Base-by-base conservation (phyloP, 2,797 vertebrate genomes). In the Silurus aristotelis region DNA sequence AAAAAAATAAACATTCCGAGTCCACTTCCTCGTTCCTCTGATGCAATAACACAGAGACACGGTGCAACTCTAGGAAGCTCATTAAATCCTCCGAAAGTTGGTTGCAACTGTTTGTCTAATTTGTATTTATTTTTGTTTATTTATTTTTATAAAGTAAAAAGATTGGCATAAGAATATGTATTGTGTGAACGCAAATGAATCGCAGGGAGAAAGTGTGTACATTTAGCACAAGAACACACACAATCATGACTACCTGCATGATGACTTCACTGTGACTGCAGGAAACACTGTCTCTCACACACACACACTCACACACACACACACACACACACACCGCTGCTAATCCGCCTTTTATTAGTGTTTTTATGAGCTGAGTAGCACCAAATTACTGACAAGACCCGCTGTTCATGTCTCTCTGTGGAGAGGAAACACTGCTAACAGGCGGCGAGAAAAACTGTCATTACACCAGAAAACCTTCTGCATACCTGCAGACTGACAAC, bases 301-400 rank as follows among this genome's bases (percentile, higher is more conserved):
- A 52, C 48, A 52, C 6, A 52, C 6, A 52, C 6, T 10, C 6
- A 52, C 48, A 52, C 48, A 52, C 48, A 52, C 48, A 52, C 48
- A 52, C 48, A 52, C 48, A 52, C 48, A 52, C 6, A 52, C 6
- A 52, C 6, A 52, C 6, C 1, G 68, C 27, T 55, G 60, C 80
- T 84, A 81, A 77, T 84, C 78, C 12, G 19, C 43, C 25, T 27
- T 79, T 87, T 87, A 87, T 80, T 85, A 84, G 76, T 38, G 63
- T 27, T 83, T 87, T 88, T 86, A 87, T 77, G 83, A 83, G 75
- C 82, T 80, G 79, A 63, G 75, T 25, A 77, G 80, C 56, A 58
- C 52, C 7, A 48, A 70, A 73, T 73, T 71, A 79, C 79, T 68
- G 82, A 86, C 81, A 72, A 43, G 60, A 31, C 79, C 58, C 79